Conservation (phyloP, 2,797 vertebrate genomes). For the Lerista edwardsae region DNA sequence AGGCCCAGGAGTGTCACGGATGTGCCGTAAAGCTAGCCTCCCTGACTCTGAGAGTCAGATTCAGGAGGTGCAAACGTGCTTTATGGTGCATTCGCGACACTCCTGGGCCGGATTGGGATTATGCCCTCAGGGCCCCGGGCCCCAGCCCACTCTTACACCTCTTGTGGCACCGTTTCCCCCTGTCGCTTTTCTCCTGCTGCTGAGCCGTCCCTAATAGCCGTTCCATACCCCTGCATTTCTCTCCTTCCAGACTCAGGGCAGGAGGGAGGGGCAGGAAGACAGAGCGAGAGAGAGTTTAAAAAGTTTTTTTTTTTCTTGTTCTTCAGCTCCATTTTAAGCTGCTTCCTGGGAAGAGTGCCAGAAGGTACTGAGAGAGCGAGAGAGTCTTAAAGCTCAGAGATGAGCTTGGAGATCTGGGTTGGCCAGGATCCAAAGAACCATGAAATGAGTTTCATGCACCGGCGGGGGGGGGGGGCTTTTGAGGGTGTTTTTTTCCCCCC, state of each 20-base stretch:
- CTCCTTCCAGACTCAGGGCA: not conserved
- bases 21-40: too few species aligned
- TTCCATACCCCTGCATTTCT: not conserved
- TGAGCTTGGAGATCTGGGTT: not conserved
- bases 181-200: not conserved
- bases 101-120: too few species aligned
- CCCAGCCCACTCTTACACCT: not conserved
- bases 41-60: too few species aligned
- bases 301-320: too few species aligned
- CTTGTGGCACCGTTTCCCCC: not conserved
- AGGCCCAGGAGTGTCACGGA: too few species aligned
- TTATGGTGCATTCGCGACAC: too few species aligned
- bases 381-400: not conserved
- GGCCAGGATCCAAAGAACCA: not conserved
- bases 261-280: too few species aligned
- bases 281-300: too few species aligned
- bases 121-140: too few species aligned
- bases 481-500: too few species aligned
- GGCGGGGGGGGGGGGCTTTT: not conserved
- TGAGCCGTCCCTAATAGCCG: not conserved
- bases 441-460: not conserved
- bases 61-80: too few species aligned
- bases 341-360: constrained; percentile 5
- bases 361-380: not conserved
- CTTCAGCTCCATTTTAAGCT: constrained; percentile 13